These are phyloP conservation scores for Ondatra zibethicus DNA, from an alignment of 2,113 vertebrate genomes.

Conservation along the genomic window DNA sequence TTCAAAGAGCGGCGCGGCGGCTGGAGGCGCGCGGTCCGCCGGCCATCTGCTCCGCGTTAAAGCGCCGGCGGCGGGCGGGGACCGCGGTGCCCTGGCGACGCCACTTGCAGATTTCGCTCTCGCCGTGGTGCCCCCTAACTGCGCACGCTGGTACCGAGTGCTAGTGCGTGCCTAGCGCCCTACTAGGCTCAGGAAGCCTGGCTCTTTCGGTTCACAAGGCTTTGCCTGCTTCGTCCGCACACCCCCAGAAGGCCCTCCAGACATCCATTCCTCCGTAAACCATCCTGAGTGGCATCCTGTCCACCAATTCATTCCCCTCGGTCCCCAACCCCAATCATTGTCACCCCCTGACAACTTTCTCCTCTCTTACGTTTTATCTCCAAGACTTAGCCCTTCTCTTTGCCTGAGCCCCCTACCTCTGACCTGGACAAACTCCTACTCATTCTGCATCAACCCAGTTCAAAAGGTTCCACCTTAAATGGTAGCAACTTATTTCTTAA, in stretches of 20 bases:
- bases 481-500: neutral
- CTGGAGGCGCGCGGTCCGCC: slow-evolving; percentile 74
- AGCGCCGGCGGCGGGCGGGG: slow-evolving; percentile 39
- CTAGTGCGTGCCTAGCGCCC: neutral
- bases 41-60: slow-evolving; percentile 85
- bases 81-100: neutral
- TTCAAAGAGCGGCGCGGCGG: slow-evolving; percentile 85
- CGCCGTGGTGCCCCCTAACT: neutral
- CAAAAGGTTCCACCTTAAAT: neutral
- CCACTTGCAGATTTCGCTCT: neutral
- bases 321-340: neutral
- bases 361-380: neutral
- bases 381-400: neutral
- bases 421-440: neutral
- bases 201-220: neutral
- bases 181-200: neutral
- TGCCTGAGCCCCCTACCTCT: neutral
- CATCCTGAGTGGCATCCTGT: no score
- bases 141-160: neutral
- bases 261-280: neutral
- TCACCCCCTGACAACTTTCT: no score
- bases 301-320: no score
- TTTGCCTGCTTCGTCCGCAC: neutral
- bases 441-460: neutral
- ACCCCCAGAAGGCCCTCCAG: neutral